phyloP scores from a whole-genome alignment of 2,113 vertebrate genomes.

The Neogobius melanostomus region DNA sequence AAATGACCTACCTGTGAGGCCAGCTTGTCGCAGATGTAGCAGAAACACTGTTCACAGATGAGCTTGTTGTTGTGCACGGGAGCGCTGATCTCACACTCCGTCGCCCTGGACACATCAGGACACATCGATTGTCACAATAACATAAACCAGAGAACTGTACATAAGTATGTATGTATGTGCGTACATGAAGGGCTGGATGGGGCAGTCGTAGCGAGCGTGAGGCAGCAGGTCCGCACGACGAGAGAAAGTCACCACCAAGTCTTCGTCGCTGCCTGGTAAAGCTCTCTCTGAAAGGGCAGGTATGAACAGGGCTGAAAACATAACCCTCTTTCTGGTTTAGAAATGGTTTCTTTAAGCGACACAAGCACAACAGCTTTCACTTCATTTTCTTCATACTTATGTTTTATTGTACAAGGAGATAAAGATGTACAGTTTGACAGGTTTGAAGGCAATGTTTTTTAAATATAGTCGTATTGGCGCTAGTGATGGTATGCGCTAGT shows the following conservation, averaged over 20 bases:
- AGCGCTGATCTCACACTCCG: conserved; percentile 51
- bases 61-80: conserved; percentile 71
- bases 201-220: conserved; percentile 78
- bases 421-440: no score
- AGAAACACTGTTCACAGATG: conserved; percentile 83
- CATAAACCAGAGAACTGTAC: not conserved
- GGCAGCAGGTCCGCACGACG: conserved; percentile 69
- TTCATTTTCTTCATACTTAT: no score
- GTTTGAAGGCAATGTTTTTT: no score
- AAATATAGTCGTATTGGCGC: no score
- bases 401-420: no score
- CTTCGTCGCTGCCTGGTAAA: conserved; percentile 59
- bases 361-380: no score
- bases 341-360: no score
- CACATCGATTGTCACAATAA: not conserved
- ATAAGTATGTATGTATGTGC: not conserved
- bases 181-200: conserved; percentile 68
- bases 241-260: conserved; percentile 73
- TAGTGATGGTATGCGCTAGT: no score
- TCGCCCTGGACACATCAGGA: conserved; percentile 56
- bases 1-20: conserved; percentile 74
- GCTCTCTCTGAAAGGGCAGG: conserved; percentile 30
- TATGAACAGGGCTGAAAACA: no score
- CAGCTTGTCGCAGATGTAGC: conserved; percentile 84
- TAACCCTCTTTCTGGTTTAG: no score